A percentile compares a stretch with the other conserved stretches of the same genome.
Conservation (phyloP, 2,113 vertebrate genomes). For the Sinosuthora webbiana region DNA sequence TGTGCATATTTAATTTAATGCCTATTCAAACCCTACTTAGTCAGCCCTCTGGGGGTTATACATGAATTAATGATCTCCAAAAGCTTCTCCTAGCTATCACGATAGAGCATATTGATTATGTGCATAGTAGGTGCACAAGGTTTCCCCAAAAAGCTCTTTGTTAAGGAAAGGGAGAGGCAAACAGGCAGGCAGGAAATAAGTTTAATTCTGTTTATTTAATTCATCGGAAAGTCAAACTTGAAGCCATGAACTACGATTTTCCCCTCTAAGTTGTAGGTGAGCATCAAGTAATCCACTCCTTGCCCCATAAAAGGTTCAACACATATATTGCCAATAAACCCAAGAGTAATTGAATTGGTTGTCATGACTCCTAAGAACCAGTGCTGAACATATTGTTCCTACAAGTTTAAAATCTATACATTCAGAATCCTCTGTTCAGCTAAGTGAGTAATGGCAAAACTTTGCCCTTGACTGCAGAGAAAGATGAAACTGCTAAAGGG, state of each 20-base stretch:
- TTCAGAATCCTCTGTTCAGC: constrained; percentile 25
- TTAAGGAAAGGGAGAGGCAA: not conserved
- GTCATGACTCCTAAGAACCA: constrained; percentile 61
- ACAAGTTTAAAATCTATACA: constrained; percentile 51
- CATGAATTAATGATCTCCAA: constrained; percentile 54
- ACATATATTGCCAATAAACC: constrained; percentile 36
- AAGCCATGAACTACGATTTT: constrained; percentile 8
- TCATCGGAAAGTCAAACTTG: constrained; percentile 14
- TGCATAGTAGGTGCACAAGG: not conserved
- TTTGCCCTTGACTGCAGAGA: not conserved
- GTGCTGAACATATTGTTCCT: constrained; percentile 33
- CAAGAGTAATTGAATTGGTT: constrained; percentile 23
- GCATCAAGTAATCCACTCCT: constrained; percentile 5
- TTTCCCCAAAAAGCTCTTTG: constrained; percentile 17
- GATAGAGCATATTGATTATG: constrained; percentile 20
- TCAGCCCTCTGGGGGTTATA: constrained; percentile 31
- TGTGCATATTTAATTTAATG: constrained; percentile 64
- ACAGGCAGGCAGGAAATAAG: not conserved
- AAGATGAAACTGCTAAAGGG: not conserved
- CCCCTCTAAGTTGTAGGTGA: not conserved
- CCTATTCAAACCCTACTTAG: constrained; percentile 12
- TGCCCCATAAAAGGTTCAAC: constrained; percentile 28
- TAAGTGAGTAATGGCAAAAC: not conserved
- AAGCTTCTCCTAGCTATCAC: constrained; percentile 36
- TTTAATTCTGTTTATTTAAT: constrained; percentile 43